Percentiles rank a stretch among this genome's conserved stretches.
Conservation (phyloP, 2,888 invertebrate species). For the Drosophila pegasa region DNA sequence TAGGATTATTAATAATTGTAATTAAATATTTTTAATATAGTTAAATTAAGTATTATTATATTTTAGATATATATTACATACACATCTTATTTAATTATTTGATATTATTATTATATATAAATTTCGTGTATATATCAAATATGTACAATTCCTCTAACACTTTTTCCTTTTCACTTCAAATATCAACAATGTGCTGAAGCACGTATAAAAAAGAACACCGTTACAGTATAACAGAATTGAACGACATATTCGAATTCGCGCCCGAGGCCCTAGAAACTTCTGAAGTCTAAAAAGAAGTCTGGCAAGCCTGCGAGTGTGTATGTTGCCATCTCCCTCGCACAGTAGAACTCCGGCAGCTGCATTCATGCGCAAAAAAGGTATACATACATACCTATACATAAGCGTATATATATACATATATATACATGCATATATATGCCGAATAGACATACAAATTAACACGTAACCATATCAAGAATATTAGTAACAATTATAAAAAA, state of each 20-base stretch:
- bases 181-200: not conserved
- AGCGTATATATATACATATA: not conserved
- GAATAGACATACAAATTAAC: too few relatives aligned
- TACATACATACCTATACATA: too few relatives aligned
- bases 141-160: not conserved
- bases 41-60: too few relatives aligned
- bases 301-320: constrained; percentile 16
- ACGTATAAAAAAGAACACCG: not conserved
- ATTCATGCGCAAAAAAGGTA: not conserved
- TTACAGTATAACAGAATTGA: constrained; percentile 28
- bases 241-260: constrained; percentile 14
- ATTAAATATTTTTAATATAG: too few relatives aligned
- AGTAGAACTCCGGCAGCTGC: constrained; percentile 10
- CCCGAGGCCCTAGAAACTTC: constrained; percentile 36
- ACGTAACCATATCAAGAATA: too few relatives aligned
- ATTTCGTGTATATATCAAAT: not conserved
- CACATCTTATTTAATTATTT: too few relatives aligned
- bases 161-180: not conserved
- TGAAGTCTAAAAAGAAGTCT: constrained; percentile 31
- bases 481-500: too few relatives aligned
- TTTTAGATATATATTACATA: too few relatives aligned
- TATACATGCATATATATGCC: too few relatives aligned
- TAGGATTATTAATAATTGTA: too few relatives aligned
- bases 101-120: not conserved
- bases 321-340: constrained; percentile 11